Percentiles rank a stretch among this genome's conserved stretches.
phyloP scores from a whole-genome alignment of 2,888 invertebrate species.

The Clistopyga incitator region DNA sequence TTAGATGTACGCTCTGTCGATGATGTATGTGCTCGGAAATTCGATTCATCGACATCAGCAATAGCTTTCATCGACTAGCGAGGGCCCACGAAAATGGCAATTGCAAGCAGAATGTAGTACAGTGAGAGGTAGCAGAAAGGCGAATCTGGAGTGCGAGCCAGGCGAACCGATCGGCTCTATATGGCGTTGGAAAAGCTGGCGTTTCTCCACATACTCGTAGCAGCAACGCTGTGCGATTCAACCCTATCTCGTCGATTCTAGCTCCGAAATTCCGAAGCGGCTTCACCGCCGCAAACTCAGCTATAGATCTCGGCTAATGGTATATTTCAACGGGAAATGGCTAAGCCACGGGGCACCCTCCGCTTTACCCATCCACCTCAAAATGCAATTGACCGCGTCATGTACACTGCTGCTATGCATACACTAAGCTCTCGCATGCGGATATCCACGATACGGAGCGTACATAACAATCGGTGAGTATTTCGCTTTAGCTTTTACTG shows the following conservation, averaged over 20 bases:
- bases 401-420: conserved; percentile 28
- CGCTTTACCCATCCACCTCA: conserved; percentile 26
- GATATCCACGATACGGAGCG: neutral
- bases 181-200: conserved; percentile 38
- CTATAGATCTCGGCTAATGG: conserved; percentile 53
- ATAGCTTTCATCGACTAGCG: conserved; percentile 22
- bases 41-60: conserved; percentile 38
- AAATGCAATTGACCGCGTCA: conserved; percentile 50
- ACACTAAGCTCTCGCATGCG: neutral
- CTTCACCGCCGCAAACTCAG: conserved; percentile 32
- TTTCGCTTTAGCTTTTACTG: neutral
- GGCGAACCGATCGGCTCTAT: conserved; percentile 26
- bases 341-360: conserved; percentile 16
- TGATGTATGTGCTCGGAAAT: conserved; percentile 12
- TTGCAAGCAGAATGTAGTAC: conserved; percentile 12
- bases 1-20: conserved; percentile 22
- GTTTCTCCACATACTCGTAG: conserved; percentile 36
- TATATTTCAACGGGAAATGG: conserved; percentile 48
- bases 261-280: conserved; percentile 42
- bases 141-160: conserved; percentile 30
- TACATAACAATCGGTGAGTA: conserved; percentile 8
- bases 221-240: conserved; percentile 19
- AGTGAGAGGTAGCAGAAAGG: conserved; percentile 19
- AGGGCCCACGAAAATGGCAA: conserved; percentile 27
- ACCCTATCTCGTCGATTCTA: conserved; percentile 28